phyloP scores from a whole-genome alignment of 1,140 invertebrate genomes.

The Notospermus geniculatus region DNA sequence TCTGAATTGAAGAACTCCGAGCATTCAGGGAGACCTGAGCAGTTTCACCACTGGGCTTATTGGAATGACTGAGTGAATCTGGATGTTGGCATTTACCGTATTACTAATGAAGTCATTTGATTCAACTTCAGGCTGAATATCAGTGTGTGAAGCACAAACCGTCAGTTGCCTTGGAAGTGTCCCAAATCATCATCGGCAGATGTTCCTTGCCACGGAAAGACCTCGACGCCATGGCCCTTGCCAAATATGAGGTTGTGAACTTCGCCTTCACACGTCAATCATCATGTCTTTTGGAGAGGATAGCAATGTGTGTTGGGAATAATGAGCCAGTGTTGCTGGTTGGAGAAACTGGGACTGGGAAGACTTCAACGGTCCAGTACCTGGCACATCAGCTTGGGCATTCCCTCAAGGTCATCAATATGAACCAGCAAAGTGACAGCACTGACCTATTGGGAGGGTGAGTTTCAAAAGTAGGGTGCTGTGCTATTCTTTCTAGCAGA shows the following conservation, averaged over 20 bases:
- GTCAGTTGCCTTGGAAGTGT: too few species aligned
- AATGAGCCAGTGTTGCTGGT: slow-evolving; percentile 92
- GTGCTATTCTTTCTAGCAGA: background rate
- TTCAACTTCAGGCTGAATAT: slow-evolving; percentile 50
- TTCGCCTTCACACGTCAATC: slow-evolving; percentile 62
- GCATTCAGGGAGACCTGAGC: too few species aligned
- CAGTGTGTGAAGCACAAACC: too few species aligned
- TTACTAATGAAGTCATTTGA: too few species aligned
- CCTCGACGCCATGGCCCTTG: background rate
- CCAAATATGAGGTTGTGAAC: background rate
- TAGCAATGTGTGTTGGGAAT: slow-evolving; percentile 75
- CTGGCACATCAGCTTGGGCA: slow-evolving; percentile 74
- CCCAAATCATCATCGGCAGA: too few species aligned
- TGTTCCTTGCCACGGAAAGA: too few species aligned
- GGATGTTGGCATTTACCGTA: too few species aligned
- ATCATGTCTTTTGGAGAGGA: slow-evolving; percentile 78
- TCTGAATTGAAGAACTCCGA: too few species aligned
- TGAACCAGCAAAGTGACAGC: slow-evolving; percentile 98
- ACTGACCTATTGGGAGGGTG: slow-evolving; percentile 91
- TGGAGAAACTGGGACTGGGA: slow-evolving; percentile 98
- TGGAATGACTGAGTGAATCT: too few species aligned
- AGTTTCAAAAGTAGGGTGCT: slow-evolving; percentile 25
- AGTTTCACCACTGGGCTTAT: too few species aligned
- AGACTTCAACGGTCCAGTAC: slow-evolving; percentile 95
- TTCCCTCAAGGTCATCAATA: slow-evolving; percentile 92